Base-by-base conservation (phyloP, 2,113 vertebrate genomes). In the Scomber scombrus region DNA sequence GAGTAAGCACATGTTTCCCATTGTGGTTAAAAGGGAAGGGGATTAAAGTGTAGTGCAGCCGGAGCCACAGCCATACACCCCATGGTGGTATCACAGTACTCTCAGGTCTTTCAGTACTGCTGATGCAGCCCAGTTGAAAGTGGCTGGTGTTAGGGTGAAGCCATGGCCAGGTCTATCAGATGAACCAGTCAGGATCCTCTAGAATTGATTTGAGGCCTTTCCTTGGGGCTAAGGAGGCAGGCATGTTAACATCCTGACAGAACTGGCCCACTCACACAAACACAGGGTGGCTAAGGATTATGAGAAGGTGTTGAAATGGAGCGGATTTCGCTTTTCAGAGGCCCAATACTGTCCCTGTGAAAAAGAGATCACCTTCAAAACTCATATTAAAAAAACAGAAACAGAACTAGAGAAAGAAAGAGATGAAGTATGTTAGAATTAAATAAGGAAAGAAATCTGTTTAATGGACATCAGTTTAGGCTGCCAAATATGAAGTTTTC, bases 1-100 rank as follows among this genome's bases (percentile, higher is more conserved):
- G 80, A 81, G 76, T 73, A 81, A 90, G 85, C 94, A 95, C 93
- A 95, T 95, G 94, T 91, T 94, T 95, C 89, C 92, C 80, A 95
- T 95, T 94, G 91, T 88, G 91, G 90, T 93, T 93, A 84, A 91
- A 93, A 93, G 87, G 88, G 58, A 92, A 87, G 88, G 82, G 88
- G 91, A 94, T 94, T 93, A 92, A 92, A 91, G 89, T 88, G 88
- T 71, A 90, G 88, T 84, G 85, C 69, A 85, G 89, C 88, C 23
- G 60, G 85, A 89, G 88, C 88, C 90, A 80, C 80, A 85, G 66
- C 60, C 80, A 86, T 86, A 68, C 83, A 89, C 92, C 93, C 92
- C 92, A 89, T 89, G 86, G 90, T 92, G 92, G 82, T 89, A 91
- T 92, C 91, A 89, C 75, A 90, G 88, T 89, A 31, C 85, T 91